Evolutionary conservation across 2,888 invertebrate genomes (phyloP).

Genomic region (Autographa pulchrina): DNA sequence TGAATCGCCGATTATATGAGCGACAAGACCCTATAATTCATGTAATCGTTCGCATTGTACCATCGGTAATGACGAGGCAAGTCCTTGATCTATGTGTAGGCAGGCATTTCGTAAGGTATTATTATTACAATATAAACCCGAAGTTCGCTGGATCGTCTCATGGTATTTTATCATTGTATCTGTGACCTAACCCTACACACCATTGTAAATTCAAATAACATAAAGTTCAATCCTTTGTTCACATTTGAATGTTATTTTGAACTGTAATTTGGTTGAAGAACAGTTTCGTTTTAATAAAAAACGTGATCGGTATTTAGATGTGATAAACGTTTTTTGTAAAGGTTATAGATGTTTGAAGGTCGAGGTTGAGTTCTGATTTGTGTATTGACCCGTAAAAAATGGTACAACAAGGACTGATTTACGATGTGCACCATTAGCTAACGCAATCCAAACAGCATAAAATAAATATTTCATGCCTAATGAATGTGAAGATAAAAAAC

Average conservation of each 20-base stretch:
- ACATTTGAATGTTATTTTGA: conserved; percentile 45
- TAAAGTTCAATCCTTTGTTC: conserved; percentile 63
- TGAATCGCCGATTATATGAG: conserved; percentile 35
- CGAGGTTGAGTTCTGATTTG: conserved; percentile 40
- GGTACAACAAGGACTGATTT: conserved; percentile 21
- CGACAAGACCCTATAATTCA: conserved; percentile 66
- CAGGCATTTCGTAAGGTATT: conserved; percentile 78
- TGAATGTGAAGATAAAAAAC: conserved; percentile 38
- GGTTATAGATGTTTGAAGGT: conserved; percentile 35
- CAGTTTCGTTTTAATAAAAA: conserved; percentile 41
- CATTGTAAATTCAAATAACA: conserved; percentile 59
- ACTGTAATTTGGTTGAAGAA: conserved; percentile 37
- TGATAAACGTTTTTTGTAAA: conserved; percentile 46
- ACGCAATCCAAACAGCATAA: conserved; percentile 21
- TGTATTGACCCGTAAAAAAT: conserved; percentile 54
- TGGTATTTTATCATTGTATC: conserved; percentile 68
- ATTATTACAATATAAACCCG: conserved; percentile 77
- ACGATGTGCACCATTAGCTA: conserved; percentile 17
- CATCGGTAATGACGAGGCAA: conserved; percentile 73
- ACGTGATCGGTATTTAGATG: conserved; percentile 39
- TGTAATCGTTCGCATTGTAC: conserved; percentile 77
- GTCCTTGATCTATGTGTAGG: conserved; percentile 86
- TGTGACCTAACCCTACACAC: conserved; percentile 66
- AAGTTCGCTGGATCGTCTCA: conserved; percentile 73
- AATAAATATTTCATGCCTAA: conserved; percentile 28